Evolutionary conservation across 1,140 invertebrate genomes (phyloP), one percentile per base, ranked within the genome.

Genomic region (Matsumurasca onukii): DNA sequence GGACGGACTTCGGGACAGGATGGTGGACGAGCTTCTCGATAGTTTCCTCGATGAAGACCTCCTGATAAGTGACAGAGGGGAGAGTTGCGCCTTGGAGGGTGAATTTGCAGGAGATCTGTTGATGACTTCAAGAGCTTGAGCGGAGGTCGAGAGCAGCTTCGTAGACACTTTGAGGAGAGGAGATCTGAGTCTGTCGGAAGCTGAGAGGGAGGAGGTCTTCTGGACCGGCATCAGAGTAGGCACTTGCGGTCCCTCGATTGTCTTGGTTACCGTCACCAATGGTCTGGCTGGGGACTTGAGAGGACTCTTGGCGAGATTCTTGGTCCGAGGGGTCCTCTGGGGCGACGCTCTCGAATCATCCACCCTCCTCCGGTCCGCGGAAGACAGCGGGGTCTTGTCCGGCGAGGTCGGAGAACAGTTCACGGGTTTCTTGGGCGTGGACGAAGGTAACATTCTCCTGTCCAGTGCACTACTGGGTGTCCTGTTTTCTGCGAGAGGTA

Each of bases 1-100:
- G 67, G 81, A 67, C 59, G 59, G 22, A 48, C 61, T 67, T n/a
- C 70, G 66, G 25, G 67, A 67, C n/a, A 73, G 65, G 15, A 80
- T 78, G 61, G 80, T 80, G 2, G 74, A 75, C 59, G 77, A 88
- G 72, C 86, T 89, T 64, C 87, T 81, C 0, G 86, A 85, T 17
- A 91, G 75, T 76, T 90, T 91, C 0, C 88, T 89, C 71, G 88
- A 89, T 72, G 89, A 86, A 1, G 88, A 88, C 48, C 88, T 79
- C 5, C 89, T 80, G 69, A 90, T 88, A 51, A 83, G 71, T 1
- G 73, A 67, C 17, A 72, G 66, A 31, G 73, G 73, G 9, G 68
- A 68, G 34, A 62, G 57, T 24, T 69, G 31, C 29, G 68, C 39
- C 48, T 55, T 52, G 12, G 64, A 55, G 9, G 68, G 68, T 15